Base-by-base conservation (phyloP, 2,113 vertebrate genomes). In the Proteles cristata region DNA sequence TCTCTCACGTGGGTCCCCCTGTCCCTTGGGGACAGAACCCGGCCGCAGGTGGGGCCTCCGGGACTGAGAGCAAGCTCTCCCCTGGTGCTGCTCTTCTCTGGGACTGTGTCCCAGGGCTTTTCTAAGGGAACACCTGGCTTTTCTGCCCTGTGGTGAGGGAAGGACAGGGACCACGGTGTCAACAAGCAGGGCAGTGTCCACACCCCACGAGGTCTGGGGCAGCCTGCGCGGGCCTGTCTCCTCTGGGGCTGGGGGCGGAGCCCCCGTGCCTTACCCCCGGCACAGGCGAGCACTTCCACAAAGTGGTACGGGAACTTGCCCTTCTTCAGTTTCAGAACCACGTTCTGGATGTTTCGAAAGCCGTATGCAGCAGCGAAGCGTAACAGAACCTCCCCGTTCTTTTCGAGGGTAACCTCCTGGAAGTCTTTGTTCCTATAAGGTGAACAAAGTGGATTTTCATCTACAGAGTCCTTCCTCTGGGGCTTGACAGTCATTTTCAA, bases 261-360 rank as follows among this genome's bases (percentile, higher is more conserved):
- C 25, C 16, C 45, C 48, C 1, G 1, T 3, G 48, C 14, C 97
- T 99, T 98, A 99, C 99, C 99, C 99, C 99, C 99, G 0, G 99
- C 99, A 84, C 99, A 99, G 85, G 99, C 99, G 50, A 99, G 99
- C 86, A 99, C 99, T 97, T 99, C 99, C 88, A 99, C 99, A 68
- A 99, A 99, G 87, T 99, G 99, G 97, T 99, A 99, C 0, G 99
- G 99, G 92, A 99, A 99, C 7, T 98, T 99, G 39, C 99, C 99
- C 97, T 99, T 99, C 94, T 99, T 99, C 98, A 99, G 98, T 58
- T 99, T 99, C 83, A 99, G 99, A 88, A 99, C 99, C 97, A 99
- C 97, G 1, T 99, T 99, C 98, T 99, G 99, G 95, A 99, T 99
- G 97, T 99, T 99, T 31, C 99, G 98, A 45, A 99, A 99, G 95